A percentile compares a stretch with the other conserved stretches of the same genome.
These are phyloP conservation scores for Rhyacophila evoluta DNA, from an alignment of 2,888 invertebrate genomes.

Conservation along the genomic window DNA sequence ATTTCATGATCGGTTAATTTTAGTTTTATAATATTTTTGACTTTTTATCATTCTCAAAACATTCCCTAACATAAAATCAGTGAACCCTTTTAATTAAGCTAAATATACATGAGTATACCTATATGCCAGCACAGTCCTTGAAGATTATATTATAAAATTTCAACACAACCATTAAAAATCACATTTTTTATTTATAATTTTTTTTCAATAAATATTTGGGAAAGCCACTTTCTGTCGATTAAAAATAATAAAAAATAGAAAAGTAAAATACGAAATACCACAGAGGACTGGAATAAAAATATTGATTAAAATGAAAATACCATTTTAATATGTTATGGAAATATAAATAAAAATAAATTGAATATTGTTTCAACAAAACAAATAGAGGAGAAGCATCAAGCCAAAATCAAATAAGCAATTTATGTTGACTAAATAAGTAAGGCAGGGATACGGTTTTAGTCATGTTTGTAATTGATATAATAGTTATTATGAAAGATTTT, in stretches of 20 bases:
- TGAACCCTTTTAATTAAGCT: neutral
- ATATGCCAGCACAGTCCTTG: neutral
- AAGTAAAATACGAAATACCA: neutral
- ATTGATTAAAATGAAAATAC: neutral
- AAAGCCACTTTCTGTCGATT: conserved; percentile 53
- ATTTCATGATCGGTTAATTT: too few species aligned
- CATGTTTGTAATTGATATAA: neutral
- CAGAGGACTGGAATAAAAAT: neutral
- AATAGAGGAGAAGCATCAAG: neutral
- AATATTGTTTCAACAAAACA: neutral
- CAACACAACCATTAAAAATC: conserved; percentile 38
- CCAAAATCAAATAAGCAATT: neutral
- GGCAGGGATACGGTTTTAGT: neutral
- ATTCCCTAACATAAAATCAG: too few species aligned
- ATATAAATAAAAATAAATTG: neutral
- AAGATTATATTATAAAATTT: too few species aligned
- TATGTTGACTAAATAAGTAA: neutral
- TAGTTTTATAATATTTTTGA: too few species aligned
- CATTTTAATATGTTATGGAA: neutral
- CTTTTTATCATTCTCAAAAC: too few species aligned
- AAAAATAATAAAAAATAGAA: conserved; percentile 28
- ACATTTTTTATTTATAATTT: conserved; percentile 36
- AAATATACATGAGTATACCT: neutral
- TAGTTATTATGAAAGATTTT: neutral
- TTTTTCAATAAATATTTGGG: conserved; percentile 46